These are phyloP conservation scores for Cheilosia scutellata DNA, from an alignment of 2,888 invertebrate species.

Conservation along the genomic window DNA sequence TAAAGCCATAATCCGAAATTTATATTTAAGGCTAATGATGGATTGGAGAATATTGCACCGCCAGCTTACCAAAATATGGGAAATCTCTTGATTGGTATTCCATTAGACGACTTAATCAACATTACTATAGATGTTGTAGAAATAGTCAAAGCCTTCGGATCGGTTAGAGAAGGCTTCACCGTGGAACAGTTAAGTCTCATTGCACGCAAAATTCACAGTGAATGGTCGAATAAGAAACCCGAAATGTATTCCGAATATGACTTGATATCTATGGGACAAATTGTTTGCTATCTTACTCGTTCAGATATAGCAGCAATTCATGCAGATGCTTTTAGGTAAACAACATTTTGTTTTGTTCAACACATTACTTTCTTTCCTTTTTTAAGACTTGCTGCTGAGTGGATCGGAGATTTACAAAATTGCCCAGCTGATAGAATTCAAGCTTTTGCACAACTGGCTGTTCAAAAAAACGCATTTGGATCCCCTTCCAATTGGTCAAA, in stretches of 20 bases:
- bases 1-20: neutral
- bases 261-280: conserved; percentile 85
- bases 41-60: conserved; percentile 78
- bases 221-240: conserved; percentile 85
- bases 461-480: conserved; percentile 84
- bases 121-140: conserved; percentile 85
- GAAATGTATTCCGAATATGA: conserved; percentile 86
- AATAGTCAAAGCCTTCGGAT: conserved; percentile 86
- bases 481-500: conserved; percentile 83
- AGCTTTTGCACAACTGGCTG: conserved; percentile 85
- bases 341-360: neutral
- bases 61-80: conserved; percentile 78
- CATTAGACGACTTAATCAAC: conserved; percentile 85
- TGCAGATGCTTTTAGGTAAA: conserved; percentile 84
- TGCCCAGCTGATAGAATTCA: conserved; percentile 84
- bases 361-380: neutral
- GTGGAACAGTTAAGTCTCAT: conserved; percentile 83
- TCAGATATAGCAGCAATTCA: conserved; percentile 85
- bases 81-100: conserved; percentile 82
- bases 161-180: conserved; percentile 81
- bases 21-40: conserved; percentile 76
- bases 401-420: conserved; percentile 84
- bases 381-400: conserved; percentile 84
- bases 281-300: conserved; percentile 86
- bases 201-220: conserved; percentile 85